Base-by-base conservation (phyloP, 1,140 invertebrate genomes). In the Zaprionus davidi region DNA sequence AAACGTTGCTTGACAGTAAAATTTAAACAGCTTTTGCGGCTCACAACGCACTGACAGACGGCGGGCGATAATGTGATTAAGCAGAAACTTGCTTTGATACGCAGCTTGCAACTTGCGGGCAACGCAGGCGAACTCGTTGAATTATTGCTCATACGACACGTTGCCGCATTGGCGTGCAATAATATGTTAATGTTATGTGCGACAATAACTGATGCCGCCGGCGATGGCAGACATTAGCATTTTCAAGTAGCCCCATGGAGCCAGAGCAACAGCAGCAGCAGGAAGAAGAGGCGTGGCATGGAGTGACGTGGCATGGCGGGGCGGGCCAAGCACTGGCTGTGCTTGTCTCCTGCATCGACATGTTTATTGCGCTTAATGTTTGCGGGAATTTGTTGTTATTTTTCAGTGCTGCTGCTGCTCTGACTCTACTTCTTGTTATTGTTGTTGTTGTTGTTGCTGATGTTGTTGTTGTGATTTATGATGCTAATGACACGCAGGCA, bases 341-440 rank as follows among this genome's bases (percentile, higher is more conserved):
- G 49, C 12, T 26, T 41, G 44, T 65, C 24, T 63, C 13, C 11
- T 62, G 57, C 77, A 77, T 78, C 84, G 78, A 81, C 86, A 85
- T 90, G 85, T 90, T 85, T 90, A 90, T 90, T 90, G 86, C 86
- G 74, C 71, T 86, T 90, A 90, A 90, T 90, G 85, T 80, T 85
- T 80, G 82, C 74, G 85, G 64, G 68, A 73, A 85, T 71, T 76
- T 56, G 41, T 69, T 57, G 66, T 70, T 60, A 31, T 68, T 84
- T 38, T 64, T 71, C 60, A 73, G 79, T 34, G 51, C 66, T 78
- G 53, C 26, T 41, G 36, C 56, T 38, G 22, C 51, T 79, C 65
- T 46, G 41, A 46, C 41, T 46, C 41, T 7, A 7, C 41, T 46
- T 11, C 60, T 41, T 28, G 24, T 56, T 49, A n/a, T 38, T 6